Conservation (phyloP, 2,797 vertebrate genomes). For the Antennarius maculatus region DNA sequence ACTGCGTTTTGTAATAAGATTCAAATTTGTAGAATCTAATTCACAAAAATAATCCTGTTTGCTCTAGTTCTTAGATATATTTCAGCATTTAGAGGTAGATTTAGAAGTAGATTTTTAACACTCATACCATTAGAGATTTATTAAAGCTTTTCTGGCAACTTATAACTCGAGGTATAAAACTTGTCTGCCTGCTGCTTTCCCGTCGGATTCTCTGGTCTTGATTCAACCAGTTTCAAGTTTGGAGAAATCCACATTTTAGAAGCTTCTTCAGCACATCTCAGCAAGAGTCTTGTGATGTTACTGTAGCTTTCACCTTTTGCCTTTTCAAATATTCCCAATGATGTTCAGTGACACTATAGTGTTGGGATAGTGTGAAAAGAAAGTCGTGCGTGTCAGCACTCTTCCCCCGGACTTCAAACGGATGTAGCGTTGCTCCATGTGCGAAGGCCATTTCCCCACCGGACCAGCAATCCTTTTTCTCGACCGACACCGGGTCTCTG, state of each 20-base stretch:
- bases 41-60: no score
- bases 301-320: constrained; percentile 51
- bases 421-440: constrained; percentile 28
- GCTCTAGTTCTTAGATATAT: no score
- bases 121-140: no score
- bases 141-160: no score
- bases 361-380: constrained; percentile 36
- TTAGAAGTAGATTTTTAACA: no score
- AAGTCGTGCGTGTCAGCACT: constrained; percentile 42
- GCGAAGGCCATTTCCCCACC: constrained; percentile 43
- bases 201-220: not conserved
- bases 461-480: constrained; percentile 46
- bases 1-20: not conserved
- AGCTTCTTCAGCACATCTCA: constrained; percentile 24
- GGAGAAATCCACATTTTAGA: constrained; percentile 16
- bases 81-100: no score
- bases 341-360: constrained; percentile 32
- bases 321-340: constrained; percentile 61
- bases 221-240: constrained; percentile 21
- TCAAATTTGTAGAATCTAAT: not conserved
- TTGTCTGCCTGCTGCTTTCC: no score
- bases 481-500: not conserved
- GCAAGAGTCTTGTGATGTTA: constrained; percentile 41
- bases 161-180: no score
- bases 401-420: constrained; percentile 58